These are phyloP conservation scores for roundworm (Caenorhabditis elegans) DNA, from an alignment of 1,140 invertebrate genomes.

Conservation along the genomic window DNA sequence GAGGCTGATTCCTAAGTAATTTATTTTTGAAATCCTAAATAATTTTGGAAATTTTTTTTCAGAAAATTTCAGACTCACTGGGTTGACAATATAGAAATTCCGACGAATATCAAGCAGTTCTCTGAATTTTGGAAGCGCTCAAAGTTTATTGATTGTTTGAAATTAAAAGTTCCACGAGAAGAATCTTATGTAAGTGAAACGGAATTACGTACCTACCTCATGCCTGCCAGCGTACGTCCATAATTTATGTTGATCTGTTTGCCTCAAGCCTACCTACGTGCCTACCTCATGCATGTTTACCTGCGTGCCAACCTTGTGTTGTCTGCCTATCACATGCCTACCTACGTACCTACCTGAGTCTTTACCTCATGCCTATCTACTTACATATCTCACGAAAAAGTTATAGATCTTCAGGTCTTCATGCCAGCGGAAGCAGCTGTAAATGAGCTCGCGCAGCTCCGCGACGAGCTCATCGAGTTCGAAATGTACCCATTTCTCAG, in stretches of 20 bases:
- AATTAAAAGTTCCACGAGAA: not conserved
- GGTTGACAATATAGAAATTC: not conserved
- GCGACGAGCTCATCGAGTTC: not conserved
- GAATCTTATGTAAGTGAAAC: not conserved
- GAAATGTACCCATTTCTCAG: conserved; percentile 23
- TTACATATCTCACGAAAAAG: not conserved
- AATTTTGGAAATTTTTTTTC: not conserved
- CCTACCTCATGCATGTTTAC: no score
- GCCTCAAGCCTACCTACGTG: no score
- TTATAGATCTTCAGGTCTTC: not conserved
- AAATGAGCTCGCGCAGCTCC: not conserved
- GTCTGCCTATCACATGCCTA: no score
- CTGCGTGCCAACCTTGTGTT: no score
- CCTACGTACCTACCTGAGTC: no score
- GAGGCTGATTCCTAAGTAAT: not conserved
- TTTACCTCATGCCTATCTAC: no score
- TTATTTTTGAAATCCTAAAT: not conserved
- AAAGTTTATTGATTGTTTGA: not conserved
- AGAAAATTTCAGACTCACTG: not conserved
- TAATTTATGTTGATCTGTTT: no score
- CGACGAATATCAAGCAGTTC: not conserved
- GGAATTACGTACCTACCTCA: no score
- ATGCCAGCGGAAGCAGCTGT: not conserved
- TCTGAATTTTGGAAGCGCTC: not conserved
- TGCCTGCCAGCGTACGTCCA: no score